Base-by-base conservation (phyloP, 2,888 invertebrate genomes). In the Dioctria linearis region DNA sequence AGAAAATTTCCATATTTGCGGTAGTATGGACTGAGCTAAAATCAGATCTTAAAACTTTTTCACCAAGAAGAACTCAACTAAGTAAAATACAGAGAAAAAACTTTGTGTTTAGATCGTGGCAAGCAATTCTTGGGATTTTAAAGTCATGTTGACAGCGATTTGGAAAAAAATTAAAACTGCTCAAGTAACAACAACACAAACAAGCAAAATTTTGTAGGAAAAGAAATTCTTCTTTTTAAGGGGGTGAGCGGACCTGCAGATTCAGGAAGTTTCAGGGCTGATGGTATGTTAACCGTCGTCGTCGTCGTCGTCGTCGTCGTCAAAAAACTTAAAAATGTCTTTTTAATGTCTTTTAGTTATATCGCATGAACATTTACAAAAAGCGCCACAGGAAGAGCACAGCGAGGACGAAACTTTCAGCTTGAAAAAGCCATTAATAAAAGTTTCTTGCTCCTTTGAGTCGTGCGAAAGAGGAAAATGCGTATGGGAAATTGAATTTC, bases 301-400 rank as follows among this genome's bases (percentile, higher is more conserved):
- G 67, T 76, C 42, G 57, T 76, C 63, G 66, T n/a, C 80, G 71
- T 80, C 40, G 61, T 71, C 63, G 67, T 76, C 42, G 57, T 76
- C 63, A 61, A 65, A 67, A 69, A 80, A 82, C 80, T 82, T 80
- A 82, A 82, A 82, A 82, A 82, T 82, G 82, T 80, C 79, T 82
- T 82, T 82, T 82, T 82, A 81, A 82, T 82, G 82, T 80, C 71
- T 54, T 78, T 66, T 54, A 51, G 78, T 66, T 78, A 39, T 49
- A 61, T 11, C 54, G 57, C 39, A 67, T 57, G 66, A 63, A 37
- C 40, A 51, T 37, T 25, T 67, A 57, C 42, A 79, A 67, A 79
- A 79, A 79, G 42, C 9, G 46, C 25, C 40, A 54, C 67, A 59
- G 57, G 67, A 79, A 67, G 66, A 57, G 54, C 6, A 8, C 13